A percentile compares a stretch with the other conserved stretches of the same genome.
Conservation (phyloP, 53 echinoderm and acorn worm genomes). For the Stichopus horrens region DNA sequence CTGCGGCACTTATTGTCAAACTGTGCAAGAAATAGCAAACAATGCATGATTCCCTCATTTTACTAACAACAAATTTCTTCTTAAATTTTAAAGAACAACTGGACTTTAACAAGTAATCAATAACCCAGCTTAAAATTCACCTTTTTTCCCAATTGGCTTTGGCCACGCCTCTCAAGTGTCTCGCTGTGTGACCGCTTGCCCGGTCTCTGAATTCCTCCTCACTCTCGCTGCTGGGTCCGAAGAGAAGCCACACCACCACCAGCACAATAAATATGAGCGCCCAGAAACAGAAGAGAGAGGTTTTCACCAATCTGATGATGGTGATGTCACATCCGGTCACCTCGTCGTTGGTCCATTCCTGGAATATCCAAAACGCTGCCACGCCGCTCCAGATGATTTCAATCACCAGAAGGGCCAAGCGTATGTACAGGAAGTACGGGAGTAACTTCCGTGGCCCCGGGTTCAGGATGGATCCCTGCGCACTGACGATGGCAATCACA, state of each 20-base stretch:
- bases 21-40: too few relatives aligned
- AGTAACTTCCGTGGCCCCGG: conserved; percentile 63
- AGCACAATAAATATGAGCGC: conserved; percentile 18
- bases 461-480: conserved; percentile 78
- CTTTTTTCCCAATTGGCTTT: conserved; percentile 47
- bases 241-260: conserved; percentile 37
- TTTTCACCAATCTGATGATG: conserved; percentile 36
- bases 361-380: conserved; percentile 72
- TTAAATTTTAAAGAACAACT: too few relatives aligned
- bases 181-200: conserved; percentile 13
- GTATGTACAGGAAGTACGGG: conserved; percentile 75
- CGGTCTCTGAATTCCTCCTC: conserved; percentile 47
- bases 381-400: conserved; percentile 83
- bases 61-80: too few relatives aligned
- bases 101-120: too few relatives aligned
- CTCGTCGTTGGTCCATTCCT: conserved; percentile 42
- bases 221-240: conserved; percentile 21
- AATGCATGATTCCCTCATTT: too few relatives aligned
- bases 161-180: background rate
- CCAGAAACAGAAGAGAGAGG: conserved; percentile 39
- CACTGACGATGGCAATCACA: conserved; percentile 69
- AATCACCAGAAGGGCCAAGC: conserved; percentile 74
- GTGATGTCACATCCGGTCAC: conserved; percentile 32
- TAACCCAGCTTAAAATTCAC: background rate
- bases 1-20: too few relatives aligned